phyloP scores from a whole-genome alignment of 1,140 invertebrate species.

The Halyomorpha halys region DNA sequence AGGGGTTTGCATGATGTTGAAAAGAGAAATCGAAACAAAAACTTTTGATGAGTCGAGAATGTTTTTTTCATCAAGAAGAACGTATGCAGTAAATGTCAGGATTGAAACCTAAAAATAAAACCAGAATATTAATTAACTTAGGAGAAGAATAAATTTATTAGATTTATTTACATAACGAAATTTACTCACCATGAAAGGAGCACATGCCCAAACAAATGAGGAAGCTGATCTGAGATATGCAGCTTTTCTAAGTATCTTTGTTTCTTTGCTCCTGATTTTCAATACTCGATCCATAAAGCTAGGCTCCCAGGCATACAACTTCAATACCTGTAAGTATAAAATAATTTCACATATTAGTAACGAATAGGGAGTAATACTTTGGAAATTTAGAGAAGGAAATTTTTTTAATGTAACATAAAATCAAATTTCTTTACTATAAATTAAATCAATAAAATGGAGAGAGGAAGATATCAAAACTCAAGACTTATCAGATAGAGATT shows the following conservation, averaged over 20 bases:
- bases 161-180: not conserved
- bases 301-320: constrained; percentile 84
- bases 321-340: constrained; percentile 51
- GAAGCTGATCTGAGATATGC: constrained; percentile 81
- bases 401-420: not conserved
- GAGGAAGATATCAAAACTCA: too few species aligned
- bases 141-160: too few species aligned
- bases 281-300: constrained; percentile 78
- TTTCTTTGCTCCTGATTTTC: constrained; percentile 72
- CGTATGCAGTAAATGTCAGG: constrained; percentile 22
- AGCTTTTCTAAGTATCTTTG: constrained; percentile 67
- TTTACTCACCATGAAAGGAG: constrained; percentile 81
- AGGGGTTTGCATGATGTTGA: constrained; percentile 74
- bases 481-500: too few species aligned
- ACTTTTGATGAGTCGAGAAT: constrained; percentile 63
- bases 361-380: too few species aligned
- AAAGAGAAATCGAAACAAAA: constrained; percentile 77
- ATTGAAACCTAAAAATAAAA: constrained; percentile 25
- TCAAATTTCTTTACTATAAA: not conserved
- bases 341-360: too few species aligned
- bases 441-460: not conserved
- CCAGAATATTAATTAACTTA: too few species aligned
- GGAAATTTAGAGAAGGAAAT: not conserved
- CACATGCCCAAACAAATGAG: constrained; percentile 90
- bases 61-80: constrained; percentile 41